Conservation (phyloP, 2,888 invertebrate species). For the Platycheirus albimanus region DNA sequence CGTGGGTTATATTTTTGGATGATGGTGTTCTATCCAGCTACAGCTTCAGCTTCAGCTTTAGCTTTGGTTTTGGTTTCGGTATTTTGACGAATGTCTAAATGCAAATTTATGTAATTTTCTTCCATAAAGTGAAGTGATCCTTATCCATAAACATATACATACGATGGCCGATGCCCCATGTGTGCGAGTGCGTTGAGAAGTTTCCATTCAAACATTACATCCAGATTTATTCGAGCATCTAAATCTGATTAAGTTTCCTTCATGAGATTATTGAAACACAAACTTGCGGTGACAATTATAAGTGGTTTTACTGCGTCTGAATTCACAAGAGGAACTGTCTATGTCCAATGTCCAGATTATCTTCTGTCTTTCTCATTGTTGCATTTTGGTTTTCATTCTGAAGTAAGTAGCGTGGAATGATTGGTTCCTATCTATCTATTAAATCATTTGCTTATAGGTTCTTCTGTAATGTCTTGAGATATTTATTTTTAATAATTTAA, state of each 20-base stretch:
- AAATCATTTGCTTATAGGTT: no score
- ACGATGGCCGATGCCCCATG: no score
- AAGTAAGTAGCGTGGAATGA: no score
- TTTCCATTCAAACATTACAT: constrained; percentile 58
- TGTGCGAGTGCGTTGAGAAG: constrained; percentile 46
- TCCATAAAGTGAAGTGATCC: constrained; percentile 23
- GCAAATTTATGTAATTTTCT: constrained; percentile 62
- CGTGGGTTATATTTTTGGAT: constrained; percentile 27
- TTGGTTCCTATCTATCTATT: no score
- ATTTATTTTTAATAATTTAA: no score
- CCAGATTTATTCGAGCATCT: constrained; percentile 58
- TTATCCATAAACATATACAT: no score
- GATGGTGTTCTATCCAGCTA: background rate
- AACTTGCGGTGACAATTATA: constrained; percentile 58
- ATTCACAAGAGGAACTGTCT: no score
- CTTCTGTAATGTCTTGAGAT: no score
- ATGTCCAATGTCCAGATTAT: no score
- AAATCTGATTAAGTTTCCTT: constrained; percentile 65
- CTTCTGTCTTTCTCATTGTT: no score
- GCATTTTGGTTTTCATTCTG: no score
- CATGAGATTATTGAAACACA: constrained; percentile 55
- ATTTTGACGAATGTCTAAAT: constrained; percentile 62
- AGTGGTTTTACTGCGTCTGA: no score
- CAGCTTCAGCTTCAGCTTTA: background rate
- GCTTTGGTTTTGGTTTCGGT: constrained; percentile 8